Conservation (phyloP, 2,113 vertebrate species). For the Ursus arctos region DNA sequence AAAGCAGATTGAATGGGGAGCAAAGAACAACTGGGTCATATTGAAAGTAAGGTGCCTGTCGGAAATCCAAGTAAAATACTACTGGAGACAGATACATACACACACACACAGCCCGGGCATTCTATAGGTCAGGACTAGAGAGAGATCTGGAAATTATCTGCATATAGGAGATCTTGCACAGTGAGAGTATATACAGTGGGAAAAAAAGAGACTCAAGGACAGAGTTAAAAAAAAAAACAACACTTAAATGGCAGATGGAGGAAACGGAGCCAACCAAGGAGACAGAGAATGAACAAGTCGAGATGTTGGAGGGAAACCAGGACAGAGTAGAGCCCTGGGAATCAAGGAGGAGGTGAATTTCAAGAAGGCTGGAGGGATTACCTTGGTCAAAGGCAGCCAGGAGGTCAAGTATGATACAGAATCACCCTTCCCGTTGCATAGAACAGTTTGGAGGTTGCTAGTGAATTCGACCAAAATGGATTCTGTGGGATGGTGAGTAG, state of each 20-base stretch:
- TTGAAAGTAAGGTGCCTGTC: background rate
- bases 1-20: background rate
- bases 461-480: background rate
- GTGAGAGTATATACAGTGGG: background rate
- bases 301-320: background rate
- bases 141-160: background rate
- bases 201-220: background rate
- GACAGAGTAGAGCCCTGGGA: background rate
- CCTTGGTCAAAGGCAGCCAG: background rate
- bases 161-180: background rate
- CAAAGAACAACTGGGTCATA: background rate
- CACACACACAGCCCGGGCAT: accelerated
- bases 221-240: background rate
- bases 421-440: background rate
- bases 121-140: background rate
- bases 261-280: background rate
- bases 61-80: background rate
- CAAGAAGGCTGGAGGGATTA: background rate
- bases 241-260: background rate
- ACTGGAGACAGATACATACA: background rate
- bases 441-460: background rate
- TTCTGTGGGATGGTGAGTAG: background rate
- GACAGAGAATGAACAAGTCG: background rate
- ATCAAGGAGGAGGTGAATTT: background rate
- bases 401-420: background rate